Evolutionary conservation across 2,797 vertebrate species (phyloP).

Genomic region (Chromobotia macracanthus): DNA sequence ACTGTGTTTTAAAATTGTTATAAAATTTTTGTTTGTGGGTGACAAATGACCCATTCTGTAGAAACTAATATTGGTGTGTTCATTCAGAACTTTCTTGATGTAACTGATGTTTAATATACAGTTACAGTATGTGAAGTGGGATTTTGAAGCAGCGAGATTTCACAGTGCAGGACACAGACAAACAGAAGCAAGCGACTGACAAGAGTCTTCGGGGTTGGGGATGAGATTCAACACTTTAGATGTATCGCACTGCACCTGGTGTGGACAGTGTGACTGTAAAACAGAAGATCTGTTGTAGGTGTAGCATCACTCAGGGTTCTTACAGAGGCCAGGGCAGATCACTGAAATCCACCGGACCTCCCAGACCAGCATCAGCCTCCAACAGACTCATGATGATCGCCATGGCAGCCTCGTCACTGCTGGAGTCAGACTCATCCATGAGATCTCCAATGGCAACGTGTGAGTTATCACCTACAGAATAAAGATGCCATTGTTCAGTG

Average conservation of each 20-base stretch:
- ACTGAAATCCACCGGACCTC: slow-evolving; percentile 89
- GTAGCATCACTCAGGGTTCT: neutral
- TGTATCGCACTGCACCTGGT: neutral
- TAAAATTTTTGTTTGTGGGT: neutral
- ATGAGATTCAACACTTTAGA: neutral
- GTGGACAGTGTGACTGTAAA: neutral
- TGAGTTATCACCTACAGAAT: slow-evolving; percentile 76
- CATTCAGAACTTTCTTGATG: no score
- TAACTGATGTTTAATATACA: no score
- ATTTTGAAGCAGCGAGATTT: no score
- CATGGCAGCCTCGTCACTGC: slow-evolving; percentile 93
- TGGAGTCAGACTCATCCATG: slow-evolving; percentile 89
- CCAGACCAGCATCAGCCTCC: slow-evolving; percentile 91
- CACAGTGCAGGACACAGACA: no score
- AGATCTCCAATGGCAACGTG: slow-evolving; percentile 85
- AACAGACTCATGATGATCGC: slow-evolving; percentile 96
- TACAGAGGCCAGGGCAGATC: slow-evolving; percentile 90
- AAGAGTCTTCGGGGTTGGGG: neutral
- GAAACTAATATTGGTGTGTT: neutral
- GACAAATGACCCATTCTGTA: neutral
- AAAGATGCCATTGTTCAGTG: neutral
- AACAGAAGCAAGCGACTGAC: no score
- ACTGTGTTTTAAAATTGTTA: slow-evolving; percentile 2
- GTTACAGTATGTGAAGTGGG: neutral
- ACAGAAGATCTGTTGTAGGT: neutral